Conservation (phyloP, 2,888 invertebrate species). For the Cryptocephalus moraei region DNA sequence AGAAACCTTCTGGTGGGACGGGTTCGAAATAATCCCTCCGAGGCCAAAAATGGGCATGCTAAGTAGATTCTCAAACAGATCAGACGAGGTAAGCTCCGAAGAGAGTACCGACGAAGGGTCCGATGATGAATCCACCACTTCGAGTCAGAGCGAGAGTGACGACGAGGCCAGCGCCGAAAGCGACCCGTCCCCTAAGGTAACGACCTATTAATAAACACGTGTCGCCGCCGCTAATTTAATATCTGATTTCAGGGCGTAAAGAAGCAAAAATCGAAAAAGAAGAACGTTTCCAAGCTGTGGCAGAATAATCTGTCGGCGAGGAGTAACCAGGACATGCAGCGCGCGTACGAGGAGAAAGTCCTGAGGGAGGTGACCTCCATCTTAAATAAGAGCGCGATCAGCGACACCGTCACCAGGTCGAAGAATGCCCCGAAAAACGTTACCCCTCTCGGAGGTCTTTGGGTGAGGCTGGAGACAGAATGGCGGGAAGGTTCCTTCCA, state of each 20-base stretch:
- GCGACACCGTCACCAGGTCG: constrained; percentile 12
- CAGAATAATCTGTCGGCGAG: constrained; percentile 64
- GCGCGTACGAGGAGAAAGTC: constrained; percentile 71
- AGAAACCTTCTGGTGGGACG: constrained; percentile 66
- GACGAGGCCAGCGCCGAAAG: constrained; percentile 30
- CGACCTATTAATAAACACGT: not conserved
- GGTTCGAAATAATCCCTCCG: constrained; percentile 53
- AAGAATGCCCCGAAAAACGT: constrained; percentile 6
- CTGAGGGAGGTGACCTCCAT: constrained; percentile 56
- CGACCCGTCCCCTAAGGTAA: constrained; percentile 16
- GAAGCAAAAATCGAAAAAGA: constrained; percentile 18
- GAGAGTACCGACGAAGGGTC: constrained; percentile 20
- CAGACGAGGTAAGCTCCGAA: constrained; percentile 12
- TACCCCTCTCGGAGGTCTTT: constrained; percentile 52
- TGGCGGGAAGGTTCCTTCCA: constrained; percentile 51
- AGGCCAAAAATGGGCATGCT: constrained; percentile 53
- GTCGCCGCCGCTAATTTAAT: not conserved
- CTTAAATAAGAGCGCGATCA: constrained; percentile 41
- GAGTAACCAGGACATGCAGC: constrained; percentile 80
- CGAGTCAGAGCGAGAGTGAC: constrained; percentile 15
- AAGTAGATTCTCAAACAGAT: constrained; percentile 31
- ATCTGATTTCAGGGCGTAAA: constrained; percentile 2
- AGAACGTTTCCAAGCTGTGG: constrained; percentile 54
- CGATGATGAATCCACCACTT: constrained; percentile 19
- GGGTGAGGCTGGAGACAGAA: constrained; percentile 63